These are phyloP conservation scores for Craniophora ligustri DNA, from an alignment of 2,888 invertebrate genomes.

Conservation along the genomic window DNA sequence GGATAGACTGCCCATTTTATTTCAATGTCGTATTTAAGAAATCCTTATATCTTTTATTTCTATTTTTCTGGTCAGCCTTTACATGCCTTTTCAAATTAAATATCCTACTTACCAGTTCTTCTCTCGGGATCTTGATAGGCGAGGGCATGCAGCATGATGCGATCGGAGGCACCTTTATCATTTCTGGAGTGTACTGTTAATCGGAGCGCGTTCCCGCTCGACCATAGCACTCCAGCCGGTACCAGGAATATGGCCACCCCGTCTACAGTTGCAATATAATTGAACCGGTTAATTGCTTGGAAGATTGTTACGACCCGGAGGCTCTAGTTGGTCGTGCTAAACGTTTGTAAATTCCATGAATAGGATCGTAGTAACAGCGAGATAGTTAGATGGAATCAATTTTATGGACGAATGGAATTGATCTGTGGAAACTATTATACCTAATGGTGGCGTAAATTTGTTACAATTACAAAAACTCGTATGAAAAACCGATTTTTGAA, in stretches of 20 bases:
- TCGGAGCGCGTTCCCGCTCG: slow-evolving; percentile 76
- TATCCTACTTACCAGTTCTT: slow-evolving; percentile 90
- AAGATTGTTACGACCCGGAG: slow-evolving; percentile 23
- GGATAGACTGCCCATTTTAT: too few species aligned
- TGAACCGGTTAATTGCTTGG: slow-evolving; percentile 23
- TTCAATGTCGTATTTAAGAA: too few species aligned
- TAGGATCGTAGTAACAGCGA: too few species aligned
- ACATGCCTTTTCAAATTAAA: neutral
- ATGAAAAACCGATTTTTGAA: too few species aligned
- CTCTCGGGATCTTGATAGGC: slow-evolving; percentile 96
- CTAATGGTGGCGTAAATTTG: too few species aligned
- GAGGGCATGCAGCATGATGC: slow-evolving; percentile 93
- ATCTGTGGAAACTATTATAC: too few species aligned
- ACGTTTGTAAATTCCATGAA: slow-evolving; percentile 16
- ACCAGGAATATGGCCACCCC: slow-evolving; percentile 84
- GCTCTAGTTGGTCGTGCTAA: slow-evolving; percentile 1
- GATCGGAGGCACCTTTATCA: slow-evolving; percentile 95
- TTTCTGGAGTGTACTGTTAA: slow-evolving; percentile 90
- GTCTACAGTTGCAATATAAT: slow-evolving; percentile 62
- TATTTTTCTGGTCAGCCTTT: too few species aligned
- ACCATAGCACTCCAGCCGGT: slow-evolving; percentile 90
- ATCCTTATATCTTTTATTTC: too few species aligned
- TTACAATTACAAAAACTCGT: too few species aligned
- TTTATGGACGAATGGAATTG: too few species aligned
- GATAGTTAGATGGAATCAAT: neutral